phyloP scores from a whole-genome alignment of 2,888 invertebrate genomes.

The Diogma glabrata region DNA sequence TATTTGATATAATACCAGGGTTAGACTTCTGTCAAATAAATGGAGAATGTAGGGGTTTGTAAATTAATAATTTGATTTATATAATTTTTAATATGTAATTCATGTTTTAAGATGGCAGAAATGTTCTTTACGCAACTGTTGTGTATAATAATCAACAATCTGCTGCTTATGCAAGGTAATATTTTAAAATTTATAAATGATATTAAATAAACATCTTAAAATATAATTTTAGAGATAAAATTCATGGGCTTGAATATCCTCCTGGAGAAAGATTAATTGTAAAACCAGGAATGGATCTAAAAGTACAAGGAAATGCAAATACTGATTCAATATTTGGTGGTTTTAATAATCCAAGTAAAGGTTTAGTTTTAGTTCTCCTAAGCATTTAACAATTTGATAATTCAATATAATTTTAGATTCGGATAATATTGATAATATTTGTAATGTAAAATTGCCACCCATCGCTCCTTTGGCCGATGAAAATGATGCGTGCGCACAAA shows the following conservation, averaged over 20 bases:
- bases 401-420: neutral
- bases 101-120: constrained; percentile 28
- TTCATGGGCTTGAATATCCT: constrained; percentile 87
- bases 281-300: constrained; percentile 31
- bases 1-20: constrained; percentile 81
- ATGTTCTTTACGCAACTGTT: constrained; percentile 45
- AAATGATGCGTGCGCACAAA: constrained; percentile 52
- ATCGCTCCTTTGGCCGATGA: constrained; percentile 49
- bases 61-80: constrained; percentile 1
- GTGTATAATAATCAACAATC: constrained; percentile 59
- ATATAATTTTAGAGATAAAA: constrained; percentile 57
- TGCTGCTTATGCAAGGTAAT: constrained; percentile 43
- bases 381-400: constrained; percentile 20
- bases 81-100: constrained; percentile 4
- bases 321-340: constrained; percentile 9
- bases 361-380: constrained; percentile 26
- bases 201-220: neutral
- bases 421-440: constrained; percentile 35
- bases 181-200: neutral
- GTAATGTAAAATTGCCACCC: constrained; percentile 60
- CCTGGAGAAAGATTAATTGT: constrained; percentile 66
- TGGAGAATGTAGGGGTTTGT: constrained; percentile 33
- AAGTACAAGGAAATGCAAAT: constrained; percentile 1
- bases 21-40: constrained; percentile 49
- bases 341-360: constrained; percentile 4